phyloP scores from a whole-genome alignment of 64 coral and sea anemone genomes.

The Montipora sp. region DNA sequence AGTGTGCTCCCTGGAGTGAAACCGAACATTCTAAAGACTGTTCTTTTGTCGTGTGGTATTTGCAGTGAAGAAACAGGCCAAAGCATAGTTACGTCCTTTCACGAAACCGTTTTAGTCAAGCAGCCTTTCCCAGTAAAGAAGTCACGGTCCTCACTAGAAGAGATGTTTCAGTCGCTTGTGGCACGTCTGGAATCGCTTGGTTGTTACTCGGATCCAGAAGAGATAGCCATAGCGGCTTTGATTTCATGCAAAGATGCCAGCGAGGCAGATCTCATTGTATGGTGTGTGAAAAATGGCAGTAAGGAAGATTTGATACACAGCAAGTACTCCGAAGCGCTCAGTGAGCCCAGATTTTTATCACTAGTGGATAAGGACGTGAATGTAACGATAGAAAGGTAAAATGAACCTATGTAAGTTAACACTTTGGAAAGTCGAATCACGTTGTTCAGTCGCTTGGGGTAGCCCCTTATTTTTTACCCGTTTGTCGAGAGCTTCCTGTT shows the following conservation, averaged over 20 bases:
- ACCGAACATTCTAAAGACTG: constrained; percentile 19
- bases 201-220: neutral
- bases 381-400: neutral
- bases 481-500: too few species aligned
- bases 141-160: neutral
- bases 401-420: neutral
- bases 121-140: neutral
- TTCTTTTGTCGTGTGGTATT: constrained; percentile 39
- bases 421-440: too few species aligned
- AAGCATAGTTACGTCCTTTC: neutral
- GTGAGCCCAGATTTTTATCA: constrained; percentile 12
- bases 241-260: constrained; percentile 36
- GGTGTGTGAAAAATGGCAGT: constrained; percentile 47
- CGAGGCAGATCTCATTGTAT: constrained; percentile 55
- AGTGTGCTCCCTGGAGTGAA: constrained; percentile 72
- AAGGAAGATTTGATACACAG: constrained; percentile 24
- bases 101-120: neutral
- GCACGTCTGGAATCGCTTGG: constrained; percentile 19
- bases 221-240: constrained; percentile 58
- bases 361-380: constrained; percentile 8
- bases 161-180: neutral
- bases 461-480: too few species aligned
- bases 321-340: constrained; percentile 11
- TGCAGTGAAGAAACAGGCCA: constrained; percentile 6
- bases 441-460: too few species aligned